Conservation (phyloP, 2,113 vertebrate species). For the Eptatretus burgeri region DNA sequence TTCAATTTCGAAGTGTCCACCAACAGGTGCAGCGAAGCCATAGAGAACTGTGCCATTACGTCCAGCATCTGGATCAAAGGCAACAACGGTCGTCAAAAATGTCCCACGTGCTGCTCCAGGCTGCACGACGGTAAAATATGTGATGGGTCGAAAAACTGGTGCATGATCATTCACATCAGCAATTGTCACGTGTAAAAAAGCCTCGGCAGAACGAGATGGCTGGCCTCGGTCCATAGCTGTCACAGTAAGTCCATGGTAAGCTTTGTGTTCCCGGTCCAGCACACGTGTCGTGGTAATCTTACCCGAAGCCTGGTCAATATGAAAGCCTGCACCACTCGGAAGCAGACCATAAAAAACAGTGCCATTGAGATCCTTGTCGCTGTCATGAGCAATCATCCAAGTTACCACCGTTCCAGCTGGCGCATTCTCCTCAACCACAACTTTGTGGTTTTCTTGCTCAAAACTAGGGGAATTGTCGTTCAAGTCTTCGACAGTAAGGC, state of each 20-base stretch:
- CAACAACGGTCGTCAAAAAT: conserved; percentile 44
- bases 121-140: conserved; percentile 80
- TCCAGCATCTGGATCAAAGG: conserved; percentile 54
- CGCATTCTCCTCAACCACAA: conserved; percentile 42
- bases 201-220: conserved; percentile 35
- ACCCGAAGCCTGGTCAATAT: conserved; percentile 39
- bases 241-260: conserved; percentile 32
- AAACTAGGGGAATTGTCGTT: conserved; percentile 66
- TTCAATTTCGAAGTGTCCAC: conserved; percentile 48
- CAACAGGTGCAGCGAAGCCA: conserved; percentile 50
- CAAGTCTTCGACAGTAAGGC: conserved; percentile 53
- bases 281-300: conserved; percentile 30
- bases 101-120: conserved; percentile 24
- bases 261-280: conserved; percentile 54
- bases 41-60: conserved; percentile 59
- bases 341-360: conserved; percentile 56
- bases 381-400: conserved; percentile 37
- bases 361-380: conserved; percentile 70
- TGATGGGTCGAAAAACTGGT: conserved; percentile 64
- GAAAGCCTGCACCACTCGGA: conserved; percentile 32
- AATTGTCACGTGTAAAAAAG: conserved; percentile 41
- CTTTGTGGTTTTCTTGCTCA: conserved; percentile 26
- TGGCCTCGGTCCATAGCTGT: conserved; percentile 42
- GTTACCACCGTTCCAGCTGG: conserved; percentile 41
- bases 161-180: conserved; percentile 75